Base-by-base conservation (phyloP, 2,888 invertebrate species). In the Amphimallon solstitiale region DNA sequence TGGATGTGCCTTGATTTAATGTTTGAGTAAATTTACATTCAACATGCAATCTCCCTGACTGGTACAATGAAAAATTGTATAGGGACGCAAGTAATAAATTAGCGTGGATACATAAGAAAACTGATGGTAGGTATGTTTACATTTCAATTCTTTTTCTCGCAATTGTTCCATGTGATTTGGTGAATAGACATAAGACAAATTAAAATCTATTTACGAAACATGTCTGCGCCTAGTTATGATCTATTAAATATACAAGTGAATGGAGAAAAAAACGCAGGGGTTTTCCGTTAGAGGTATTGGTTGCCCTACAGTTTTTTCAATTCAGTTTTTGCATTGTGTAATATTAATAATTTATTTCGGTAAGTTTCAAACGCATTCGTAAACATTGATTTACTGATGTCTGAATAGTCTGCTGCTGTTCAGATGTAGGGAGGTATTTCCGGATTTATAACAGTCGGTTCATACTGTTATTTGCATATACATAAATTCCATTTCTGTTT, bases 41-140 rank as follows among this genome's bases (percentile, higher is more conserved):
- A 59, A 19, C 56, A 59, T 59, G 56, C 56, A 59, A 59, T 34
- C 56, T 43, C 43, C 10, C 56, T 59, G 56, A 59, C 56, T 59
- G 56, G 56, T 59, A 59, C 56, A 59, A 43, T 34, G 15, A 59
- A 43, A 38, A 40, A 10, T 21, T 38, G 12, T 14, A 21, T 17
- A 59, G n/a, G n/a, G n/a, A n/a, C 43, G 23, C 29, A 14, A 29
- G 43, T 15, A 9, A 43, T 34, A 40, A 59, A 59, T 59, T 29
- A 15, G 45, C 12, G 14, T 43, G 21, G 21, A 17, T 12, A 40
- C n/a, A 23, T 14, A 43, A 59, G 12, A 17, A 17, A 45, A 29
- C 5, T 29, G 9, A 29, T 29, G 2, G 29, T 29, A 5, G 5
- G 5, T 29, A 7, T 29, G 9, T 9, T 7, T 29, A 3, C 29